Conservation (phyloP, 2,797 vertebrate species). For the Hypotaenidia philippensis region DNA sequence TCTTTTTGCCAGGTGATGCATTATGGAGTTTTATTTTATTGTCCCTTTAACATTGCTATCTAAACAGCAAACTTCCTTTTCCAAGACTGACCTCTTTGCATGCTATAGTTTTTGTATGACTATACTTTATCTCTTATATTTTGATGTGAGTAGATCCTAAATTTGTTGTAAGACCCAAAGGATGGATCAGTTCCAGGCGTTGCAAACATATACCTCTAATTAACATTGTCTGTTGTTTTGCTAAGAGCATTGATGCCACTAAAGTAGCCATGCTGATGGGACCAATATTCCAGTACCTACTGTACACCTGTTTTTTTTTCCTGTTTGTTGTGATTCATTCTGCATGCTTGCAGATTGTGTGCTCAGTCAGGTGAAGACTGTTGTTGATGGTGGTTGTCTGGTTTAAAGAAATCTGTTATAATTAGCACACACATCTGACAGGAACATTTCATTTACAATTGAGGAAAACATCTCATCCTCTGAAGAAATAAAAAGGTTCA, state of each 20-base stretch:
- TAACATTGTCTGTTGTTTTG: not conserved
- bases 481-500: not conserved
- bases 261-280: not conserved
- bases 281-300: not conserved
- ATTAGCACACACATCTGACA: not conserved
- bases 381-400: not conserved
- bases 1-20: constrained; percentile 25
- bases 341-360: not conserved
- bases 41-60: not conserved
- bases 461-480: not conserved
- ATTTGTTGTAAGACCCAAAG: not conserved
- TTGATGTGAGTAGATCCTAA: not conserved
- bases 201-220: not conserved
- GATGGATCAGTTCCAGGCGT: not conserved
- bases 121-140: not conserved
- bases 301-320: not conserved
- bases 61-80: not conserved
- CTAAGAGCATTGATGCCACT: not conserved
- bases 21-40: constrained; percentile 27
- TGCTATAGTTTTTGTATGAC: not conserved
- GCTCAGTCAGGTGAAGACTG: not conserved
- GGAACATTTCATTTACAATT: not conserved
- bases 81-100: not conserved
- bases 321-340: not conserved
- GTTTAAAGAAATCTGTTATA: not conserved